phyloP scores from a whole-genome alignment of 2,113 vertebrate species.

The Platichthys flesus region DNA sequence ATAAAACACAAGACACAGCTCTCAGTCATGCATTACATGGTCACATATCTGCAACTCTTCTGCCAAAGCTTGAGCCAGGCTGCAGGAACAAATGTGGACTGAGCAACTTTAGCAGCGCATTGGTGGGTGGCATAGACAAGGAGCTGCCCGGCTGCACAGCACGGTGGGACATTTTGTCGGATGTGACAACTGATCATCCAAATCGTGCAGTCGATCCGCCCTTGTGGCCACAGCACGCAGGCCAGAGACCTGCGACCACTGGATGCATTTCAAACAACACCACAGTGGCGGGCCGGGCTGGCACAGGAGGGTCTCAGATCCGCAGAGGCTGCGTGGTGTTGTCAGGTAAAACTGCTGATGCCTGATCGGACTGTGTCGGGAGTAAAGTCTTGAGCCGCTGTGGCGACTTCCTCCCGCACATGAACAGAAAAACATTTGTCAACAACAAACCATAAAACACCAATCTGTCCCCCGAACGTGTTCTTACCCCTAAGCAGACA shows the following conservation, averaged over 20 bases:
- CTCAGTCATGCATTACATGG: slow-evolving; percentile 82
- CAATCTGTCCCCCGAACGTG: background rate
- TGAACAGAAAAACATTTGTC: slow-evolving; percentile 19
- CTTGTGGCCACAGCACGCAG: slow-evolving; percentile 62
- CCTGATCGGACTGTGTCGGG: slow-evolving; percentile 46
- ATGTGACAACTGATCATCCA: slow-evolving; percentile 60
- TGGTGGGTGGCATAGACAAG: slow-evolving; percentile 15
- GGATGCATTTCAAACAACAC: slow-evolving; percentile 27
- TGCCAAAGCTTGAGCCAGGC: slow-evolving; percentile 10
- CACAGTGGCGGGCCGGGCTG: slow-evolving; percentile 5
- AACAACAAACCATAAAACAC: slow-evolving; percentile 21
- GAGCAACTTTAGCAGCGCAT: slow-evolving; percentile 49
- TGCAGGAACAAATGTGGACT: slow-evolving; percentile 14
- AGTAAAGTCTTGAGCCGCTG: slow-evolving; percentile 22
- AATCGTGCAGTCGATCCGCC: slow-evolving; percentile 62
- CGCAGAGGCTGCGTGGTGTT: slow-evolving; percentile 54
- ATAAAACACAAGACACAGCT: slow-evolving; percentile 93
- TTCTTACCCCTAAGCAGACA: slow-evolving; percentile 70
- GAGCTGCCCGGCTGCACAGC: slow-evolving; percentile 41
- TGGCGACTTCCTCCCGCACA: slow-evolving; percentile 11
- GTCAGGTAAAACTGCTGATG: slow-evolving; percentile 79
- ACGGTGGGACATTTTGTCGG: slow-evolving; percentile 70
- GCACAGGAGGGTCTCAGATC: slow-evolving; percentile 36
- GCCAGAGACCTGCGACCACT: slow-evolving; percentile 58
- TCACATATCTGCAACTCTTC: slow-evolving; percentile 53